Evolutionary conservation across 2,888 invertebrate species (phyloP).

Genomic region (Enchytraeus crypticus): DNA sequence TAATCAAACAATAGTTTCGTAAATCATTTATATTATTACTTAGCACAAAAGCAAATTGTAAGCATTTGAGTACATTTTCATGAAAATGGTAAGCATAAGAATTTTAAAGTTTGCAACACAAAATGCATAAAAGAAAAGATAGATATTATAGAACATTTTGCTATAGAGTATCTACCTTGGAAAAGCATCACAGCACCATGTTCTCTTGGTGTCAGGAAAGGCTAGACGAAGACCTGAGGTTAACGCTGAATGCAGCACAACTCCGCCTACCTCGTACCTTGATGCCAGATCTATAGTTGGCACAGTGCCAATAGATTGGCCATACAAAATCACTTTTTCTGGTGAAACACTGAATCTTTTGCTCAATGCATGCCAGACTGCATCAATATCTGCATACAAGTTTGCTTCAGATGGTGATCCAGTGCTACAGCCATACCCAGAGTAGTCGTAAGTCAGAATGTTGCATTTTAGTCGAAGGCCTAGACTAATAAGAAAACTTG

Average conservation of each 20-base stretch:
- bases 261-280: conserved; percentile 72
- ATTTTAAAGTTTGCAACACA: too few relatives aligned
- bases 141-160: too few relatives aligned
- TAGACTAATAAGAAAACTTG: conserved; percentile 84
- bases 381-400: conserved; percentile 95
- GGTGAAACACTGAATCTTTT: conserved; percentile 75
- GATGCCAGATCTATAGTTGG: conserved; percentile 94
- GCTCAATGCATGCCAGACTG: conserved; percentile 85
- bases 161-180: too few relatives aligned
- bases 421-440: conserved; percentile 82
- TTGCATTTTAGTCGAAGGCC: conserved; percentile 91
- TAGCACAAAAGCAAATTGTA: too few relatives aligned
- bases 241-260: conserved; percentile 93
- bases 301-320: conserved; percentile 96
- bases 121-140: too few relatives aligned
- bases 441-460: conserved; percentile 72
- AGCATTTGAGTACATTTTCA: too few relatives aligned
- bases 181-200: conserved; percentile 98
- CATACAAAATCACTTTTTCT: conserved; percentile 81
- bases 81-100: too few relatives aligned
- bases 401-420: conserved; percentile 97
- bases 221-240: conserved; percentile 97
- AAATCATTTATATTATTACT: too few relatives aligned
- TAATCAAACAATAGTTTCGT: too few relatives aligned
- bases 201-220: conserved; percentile 89